Evolutionary conservation across 2,888 invertebrate species (phyloP).

Genomic region (Clanis bilineata): DNA sequence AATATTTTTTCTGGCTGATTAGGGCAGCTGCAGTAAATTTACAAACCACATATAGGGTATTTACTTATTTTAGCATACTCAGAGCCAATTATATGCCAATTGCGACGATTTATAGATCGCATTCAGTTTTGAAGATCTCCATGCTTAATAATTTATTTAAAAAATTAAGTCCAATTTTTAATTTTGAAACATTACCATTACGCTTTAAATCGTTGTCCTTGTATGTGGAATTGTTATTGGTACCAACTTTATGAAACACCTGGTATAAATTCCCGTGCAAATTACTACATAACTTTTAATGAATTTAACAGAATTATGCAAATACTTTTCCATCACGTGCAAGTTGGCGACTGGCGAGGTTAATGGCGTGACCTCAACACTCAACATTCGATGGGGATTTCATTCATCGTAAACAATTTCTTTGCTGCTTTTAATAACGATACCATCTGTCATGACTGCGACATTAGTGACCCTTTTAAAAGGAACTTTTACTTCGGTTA

Average conservation of each 20-base stretch:
- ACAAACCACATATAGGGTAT: too few relatives aligned
- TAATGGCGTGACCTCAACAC: slow-evolving; percentile 44
- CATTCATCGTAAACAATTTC: slow-evolving; percentile 33
- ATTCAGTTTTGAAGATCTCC: too few relatives aligned
- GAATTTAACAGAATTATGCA: not conserved
- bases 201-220: too few relatives aligned
- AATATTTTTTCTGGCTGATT: too few relatives aligned
- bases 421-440: slow-evolving; percentile 26
- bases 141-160: too few relatives aligned
- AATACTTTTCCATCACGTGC: slow-evolving; percentile 22
- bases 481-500: slow-evolving; percentile 13
- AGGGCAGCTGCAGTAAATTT: too few relatives aligned
- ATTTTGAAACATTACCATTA: too few relatives aligned
- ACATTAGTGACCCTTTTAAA: slow-evolving; percentile 27
- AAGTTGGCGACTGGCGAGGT: slow-evolving; percentile 32
- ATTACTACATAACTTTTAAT: not conserved
- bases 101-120: too few relatives aligned
- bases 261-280: not conserved
- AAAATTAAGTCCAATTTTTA: too few relatives aligned
- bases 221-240: too few relatives aligned
- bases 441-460: slow-evolving; percentile 23
- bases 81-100: too few relatives aligned
- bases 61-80: too few relatives aligned
- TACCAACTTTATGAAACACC: not conserved
- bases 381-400: slow-evolving; percentile 25